Evolutionary conservation across 2,888 invertebrate genomes (phyloP).

Genomic region (Cephonodes hylas): DNA sequence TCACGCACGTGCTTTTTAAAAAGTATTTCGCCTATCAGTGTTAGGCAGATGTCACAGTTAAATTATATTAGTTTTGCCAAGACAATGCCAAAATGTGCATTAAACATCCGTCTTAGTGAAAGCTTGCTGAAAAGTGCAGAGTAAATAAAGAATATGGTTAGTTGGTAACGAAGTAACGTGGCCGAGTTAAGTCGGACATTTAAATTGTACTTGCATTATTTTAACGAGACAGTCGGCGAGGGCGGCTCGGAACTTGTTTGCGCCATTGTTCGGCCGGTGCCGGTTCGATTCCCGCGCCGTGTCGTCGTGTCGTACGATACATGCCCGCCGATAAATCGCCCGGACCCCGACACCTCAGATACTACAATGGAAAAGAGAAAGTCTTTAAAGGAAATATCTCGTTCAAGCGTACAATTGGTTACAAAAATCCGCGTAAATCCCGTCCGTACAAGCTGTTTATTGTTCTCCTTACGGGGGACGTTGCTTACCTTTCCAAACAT

Average conservation of each 20-base stretch:
- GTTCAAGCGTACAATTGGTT: conserved; percentile 41
- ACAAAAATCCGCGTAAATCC: conserved; percentile 50
- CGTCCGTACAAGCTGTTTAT: conserved; percentile 14
- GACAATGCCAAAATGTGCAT: background rate
- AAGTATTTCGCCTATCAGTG: too few species aligned
- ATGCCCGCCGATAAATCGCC: conserved; percentile 65
- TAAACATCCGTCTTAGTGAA: background rate
- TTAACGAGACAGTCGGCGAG: conserved; percentile 22
- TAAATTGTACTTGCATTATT: conserved; percentile 21
- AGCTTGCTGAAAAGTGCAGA: background rate
- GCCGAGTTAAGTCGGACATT: conserved; percentile 6
- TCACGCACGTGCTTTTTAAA: too few species aligned
- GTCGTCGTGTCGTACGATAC: conserved; percentile 61
- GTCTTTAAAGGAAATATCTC: conserved; percentile 60
- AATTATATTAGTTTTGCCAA: background rate
- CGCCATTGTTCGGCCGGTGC: conserved; percentile 49
- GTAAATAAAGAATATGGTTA: background rate
- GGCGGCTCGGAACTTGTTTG: conserved; percentile 34
- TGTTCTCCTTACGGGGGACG: background rate
- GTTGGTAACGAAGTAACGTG: conserved; percentile 1
- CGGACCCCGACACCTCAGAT: conserved; percentile 59
- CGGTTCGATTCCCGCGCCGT: conserved; percentile 67
- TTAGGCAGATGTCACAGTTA: background rate
- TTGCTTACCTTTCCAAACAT: conserved; percentile 4
- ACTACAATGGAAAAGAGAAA: conserved; percentile 76